Evolutionary conservation across 2,888 invertebrate genomes (phyloP).

Genomic region (Hydrotaea cyrtoneurina): DNA sequence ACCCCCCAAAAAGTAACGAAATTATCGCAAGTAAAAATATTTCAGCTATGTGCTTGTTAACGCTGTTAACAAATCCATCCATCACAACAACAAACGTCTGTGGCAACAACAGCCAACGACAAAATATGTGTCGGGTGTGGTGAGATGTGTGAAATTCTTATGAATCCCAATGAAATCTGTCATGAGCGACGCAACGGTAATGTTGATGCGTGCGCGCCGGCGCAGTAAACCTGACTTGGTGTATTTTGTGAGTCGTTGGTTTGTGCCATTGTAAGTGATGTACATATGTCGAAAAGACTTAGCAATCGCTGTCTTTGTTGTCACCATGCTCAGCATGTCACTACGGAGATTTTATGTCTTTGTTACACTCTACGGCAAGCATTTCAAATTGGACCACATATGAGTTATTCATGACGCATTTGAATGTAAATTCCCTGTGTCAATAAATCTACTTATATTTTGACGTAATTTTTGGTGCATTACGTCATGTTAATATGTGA

Average conservation of each 20-base stretch:
- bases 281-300: neutral
- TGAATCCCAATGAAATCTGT: neutral
- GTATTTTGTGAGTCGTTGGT: neutral
- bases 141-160: conserved; percentile 38
- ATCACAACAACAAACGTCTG: neutral
- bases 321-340: too few species aligned
- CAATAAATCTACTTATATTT: too few species aligned
- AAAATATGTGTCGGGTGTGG: conserved; percentile 11
- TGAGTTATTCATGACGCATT: too few species aligned
- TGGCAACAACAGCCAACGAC: neutral
- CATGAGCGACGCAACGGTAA: neutral
- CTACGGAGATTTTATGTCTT: neutral
- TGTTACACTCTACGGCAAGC: neutral
- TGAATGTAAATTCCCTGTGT: too few species aligned
- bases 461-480: too few species aligned
- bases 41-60: neutral
- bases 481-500: too few species aligned
- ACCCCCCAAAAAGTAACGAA: neutral
- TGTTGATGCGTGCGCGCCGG: neutral
- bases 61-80: neutral
- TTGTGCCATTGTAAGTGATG: neutral
- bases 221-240: neutral
- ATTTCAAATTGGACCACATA: too few species aligned
- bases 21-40: conserved; percentile 3
- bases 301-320: neutral